phyloP scores from a whole-genome alignment of 2,113 vertebrate genomes.

The Charadrius vociferus region DNA sequence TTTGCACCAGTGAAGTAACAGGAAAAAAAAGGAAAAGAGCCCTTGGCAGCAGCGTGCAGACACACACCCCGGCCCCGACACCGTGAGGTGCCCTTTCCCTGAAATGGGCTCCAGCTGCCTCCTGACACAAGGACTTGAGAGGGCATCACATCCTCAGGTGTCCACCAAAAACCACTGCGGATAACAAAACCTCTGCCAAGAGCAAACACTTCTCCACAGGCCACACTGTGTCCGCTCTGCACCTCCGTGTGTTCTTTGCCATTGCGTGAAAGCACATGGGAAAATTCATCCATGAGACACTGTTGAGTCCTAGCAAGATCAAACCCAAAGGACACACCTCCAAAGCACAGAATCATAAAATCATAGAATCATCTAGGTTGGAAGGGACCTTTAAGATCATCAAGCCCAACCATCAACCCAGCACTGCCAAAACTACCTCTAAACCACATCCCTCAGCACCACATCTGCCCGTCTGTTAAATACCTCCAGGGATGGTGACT shows the following conservation, averaged over 20 bases:
- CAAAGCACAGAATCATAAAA: no score
- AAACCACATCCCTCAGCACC: no score
- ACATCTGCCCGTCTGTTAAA: no score
- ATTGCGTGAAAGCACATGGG: accelerated
- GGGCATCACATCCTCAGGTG: background rate
- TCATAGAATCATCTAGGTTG: no score
- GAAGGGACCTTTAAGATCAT: no score
- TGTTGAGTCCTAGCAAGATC: background rate
- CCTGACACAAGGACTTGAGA: background rate
- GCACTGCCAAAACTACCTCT: no score
- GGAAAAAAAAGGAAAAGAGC: background rate
- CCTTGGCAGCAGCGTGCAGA: background rate
- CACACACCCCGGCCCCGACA: no score
- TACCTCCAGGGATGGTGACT: no score
- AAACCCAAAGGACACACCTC: accelerated
- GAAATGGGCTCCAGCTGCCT: background rate
- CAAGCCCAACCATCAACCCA: no score
- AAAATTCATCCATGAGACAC: accelerated
- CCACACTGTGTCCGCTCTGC: background rate
- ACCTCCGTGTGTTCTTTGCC: background rate
- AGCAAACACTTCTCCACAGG: background rate
- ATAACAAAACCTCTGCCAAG: background rate
- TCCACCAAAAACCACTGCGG: background rate
- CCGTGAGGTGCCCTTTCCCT: background rate
- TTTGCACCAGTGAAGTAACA: background rate